Evolutionary conservation across 2,797 vertebrate species (phyloP).

Genomic region (Enteromius paludinosus): DNA sequence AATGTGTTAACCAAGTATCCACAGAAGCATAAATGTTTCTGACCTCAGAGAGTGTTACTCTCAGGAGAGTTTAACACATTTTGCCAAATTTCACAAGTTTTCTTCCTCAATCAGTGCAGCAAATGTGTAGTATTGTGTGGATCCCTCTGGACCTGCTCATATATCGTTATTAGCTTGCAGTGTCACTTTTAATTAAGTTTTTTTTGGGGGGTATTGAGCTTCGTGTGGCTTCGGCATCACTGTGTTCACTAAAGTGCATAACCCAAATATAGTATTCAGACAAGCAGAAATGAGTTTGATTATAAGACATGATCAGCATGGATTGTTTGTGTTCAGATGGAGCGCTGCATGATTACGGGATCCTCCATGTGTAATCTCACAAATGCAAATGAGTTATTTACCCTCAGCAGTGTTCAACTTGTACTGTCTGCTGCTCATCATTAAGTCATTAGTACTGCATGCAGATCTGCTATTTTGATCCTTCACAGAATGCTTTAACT

Average conservation of each 20-base stretch:
- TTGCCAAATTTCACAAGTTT: not conserved
- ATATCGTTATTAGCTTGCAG: slow-evolving; percentile 11
- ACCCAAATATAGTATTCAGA: not conserved
- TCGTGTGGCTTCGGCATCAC: not conserved
- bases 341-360: not conserved
- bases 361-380: slow-evolving; percentile 14
- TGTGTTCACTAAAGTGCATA: not conserved
- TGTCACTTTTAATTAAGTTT: not conserved
- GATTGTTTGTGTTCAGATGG: not conserved
- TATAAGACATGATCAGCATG: not conserved
- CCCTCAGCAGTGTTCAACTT: slow-evolving; percentile 15
- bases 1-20: not conserved
- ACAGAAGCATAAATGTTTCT: not conserved
- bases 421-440: slow-evolving; percentile 25
- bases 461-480: slow-evolving; percentile 23
- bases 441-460: slow-evolving; percentile 38
- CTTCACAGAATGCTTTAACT: not conserved
- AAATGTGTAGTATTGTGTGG: not conserved
- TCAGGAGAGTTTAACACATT: slow-evolving; percentile 1
- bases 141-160: not conserved
- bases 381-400: slow-evolving; percentile 46
- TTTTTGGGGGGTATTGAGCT: not conserved
- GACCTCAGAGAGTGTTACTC: not conserved
- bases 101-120: not conserved
- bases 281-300: not conserved